A percentile compares a stretch with the other conserved stretches of the same genome.
Evolutionary conservation across 1,140 invertebrate species (phyloP).

Genomic region (Drosophila chauvacae): DNA sequence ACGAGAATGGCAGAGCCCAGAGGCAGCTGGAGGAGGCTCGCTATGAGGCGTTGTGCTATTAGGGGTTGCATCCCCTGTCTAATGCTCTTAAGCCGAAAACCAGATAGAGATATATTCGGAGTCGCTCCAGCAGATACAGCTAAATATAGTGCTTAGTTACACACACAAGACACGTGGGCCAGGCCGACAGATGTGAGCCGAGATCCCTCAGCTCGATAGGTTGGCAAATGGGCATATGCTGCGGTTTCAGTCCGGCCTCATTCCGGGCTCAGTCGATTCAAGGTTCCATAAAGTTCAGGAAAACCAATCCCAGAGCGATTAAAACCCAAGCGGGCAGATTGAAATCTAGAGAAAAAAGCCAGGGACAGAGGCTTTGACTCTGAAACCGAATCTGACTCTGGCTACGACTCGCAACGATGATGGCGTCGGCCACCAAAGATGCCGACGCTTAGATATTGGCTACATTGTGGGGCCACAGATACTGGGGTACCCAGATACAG

Average conservation of each 20-base stretch:
- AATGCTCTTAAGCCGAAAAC: constrained; percentile 65
- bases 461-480: constrained; percentile 52
- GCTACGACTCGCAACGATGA: constrained; percentile 33
- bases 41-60: constrained; percentile 62
- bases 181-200: constrained; percentile 36
- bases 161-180: constrained; percentile 36
- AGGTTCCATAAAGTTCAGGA: constrained; percentile 51
- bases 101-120: constrained; percentile 39
- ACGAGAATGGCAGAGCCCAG: neutral
- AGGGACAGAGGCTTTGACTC: constrained; percentile 9
- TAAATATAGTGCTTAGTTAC: constrained; percentile 21
- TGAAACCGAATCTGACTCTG: constrained; percentile 38
- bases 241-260: constrained; percentile 34
- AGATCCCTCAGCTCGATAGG: constrained; percentile 24
- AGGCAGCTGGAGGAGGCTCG: constrained; percentile 45
- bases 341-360: constrained; percentile 43
- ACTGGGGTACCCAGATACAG: constrained; percentile 21
- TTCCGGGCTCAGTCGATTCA: constrained; percentile 34
- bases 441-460: constrained; percentile 70
- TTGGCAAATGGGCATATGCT: constrained; percentile 49
- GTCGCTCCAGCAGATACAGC: constrained; percentile 23
- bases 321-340: constrained; percentile 52
- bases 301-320: constrained; percentile 57
- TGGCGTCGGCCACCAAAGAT: constrained; percentile 71
- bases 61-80: constrained; percentile 34